A percentile compares a stretch with the other conserved stretches of the same genome.
phyloP scores from a whole-genome alignment of 2,797 vertebrate genomes.

The Chromobotia macracanthus region DNA sequence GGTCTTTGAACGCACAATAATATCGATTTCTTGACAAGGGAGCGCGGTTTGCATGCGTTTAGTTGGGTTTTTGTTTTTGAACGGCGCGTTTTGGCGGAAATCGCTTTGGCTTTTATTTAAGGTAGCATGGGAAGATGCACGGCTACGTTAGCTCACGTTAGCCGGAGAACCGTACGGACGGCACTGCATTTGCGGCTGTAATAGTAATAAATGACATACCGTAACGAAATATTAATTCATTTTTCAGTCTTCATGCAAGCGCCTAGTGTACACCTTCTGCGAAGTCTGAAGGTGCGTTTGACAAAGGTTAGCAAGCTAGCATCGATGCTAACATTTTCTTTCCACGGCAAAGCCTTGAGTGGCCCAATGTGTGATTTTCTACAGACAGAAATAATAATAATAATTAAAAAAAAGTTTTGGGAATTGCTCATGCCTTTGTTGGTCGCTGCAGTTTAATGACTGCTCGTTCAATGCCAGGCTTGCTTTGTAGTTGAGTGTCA shows the following conservation, averaged over 20 bases:
- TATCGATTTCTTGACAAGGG: not conserved
- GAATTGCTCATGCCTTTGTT: not conserved
- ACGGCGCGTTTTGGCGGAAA: slow-evolving; percentile 84
- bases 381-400: too few relatives aligned
- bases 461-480: not conserved
- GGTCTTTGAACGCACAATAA: slow-evolving; percentile 49
- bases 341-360: not conserved
- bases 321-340: slow-evolving; percentile 13
- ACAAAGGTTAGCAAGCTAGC: slow-evolving; percentile 29
- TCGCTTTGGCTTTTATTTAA: slow-evolving; percentile 85
- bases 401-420: not conserved
- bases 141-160: slow-evolving; percentile 57
- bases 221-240: not conserved
- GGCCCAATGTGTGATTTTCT: not conserved
- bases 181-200: slow-evolving; percentile 51
- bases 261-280: not conserved
- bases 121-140: slow-evolving; percentile 82
- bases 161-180: slow-evolving; percentile 8
- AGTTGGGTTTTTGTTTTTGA: slow-evolving; percentile 80
- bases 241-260: not conserved
- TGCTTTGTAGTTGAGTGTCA: not conserved
- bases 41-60: slow-evolving; percentile 62
- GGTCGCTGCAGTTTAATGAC: not conserved
- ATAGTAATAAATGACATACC: not conserved
- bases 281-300: not conserved